A percentile compares a stretch with the other conserved stretches of the same genome.
phyloP scores from a whole-genome alignment of 2,113 vertebrate species.

The Nothobranchius furzeri region DNA sequence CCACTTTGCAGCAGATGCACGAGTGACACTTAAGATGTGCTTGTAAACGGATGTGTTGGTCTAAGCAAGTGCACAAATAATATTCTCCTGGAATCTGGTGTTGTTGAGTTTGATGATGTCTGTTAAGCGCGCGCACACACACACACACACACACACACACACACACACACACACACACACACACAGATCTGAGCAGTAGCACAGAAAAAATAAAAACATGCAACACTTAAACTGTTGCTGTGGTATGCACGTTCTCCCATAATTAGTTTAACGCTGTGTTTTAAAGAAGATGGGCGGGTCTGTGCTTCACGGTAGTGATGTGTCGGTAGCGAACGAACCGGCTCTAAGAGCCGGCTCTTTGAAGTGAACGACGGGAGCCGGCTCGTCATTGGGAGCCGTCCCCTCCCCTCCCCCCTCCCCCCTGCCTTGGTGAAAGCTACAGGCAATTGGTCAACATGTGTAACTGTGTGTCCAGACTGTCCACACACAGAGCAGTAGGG shows the following conservation, averaged over 20 bases:
- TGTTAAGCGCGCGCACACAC: neutral
- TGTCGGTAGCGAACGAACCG: no score
- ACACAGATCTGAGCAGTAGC: slow-evolving; percentile 34
- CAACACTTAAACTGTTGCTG: slow-evolving; percentile 42
- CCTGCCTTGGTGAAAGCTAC: no score
- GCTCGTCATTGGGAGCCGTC: no score
- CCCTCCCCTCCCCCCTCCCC: no score
- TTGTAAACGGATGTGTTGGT: slow-evolving; percentile 28
- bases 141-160: neutral
- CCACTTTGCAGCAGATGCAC: slow-evolving; percentile 38
- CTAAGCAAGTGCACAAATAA: slow-evolving; percentile 29
- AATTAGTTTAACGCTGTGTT: slow-evolving; percentile 39
- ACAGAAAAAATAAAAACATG: slow-evolving; percentile 67
- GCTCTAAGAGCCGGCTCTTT: no score
- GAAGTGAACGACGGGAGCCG: no score
- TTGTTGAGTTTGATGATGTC: slow-evolving; percentile 18
- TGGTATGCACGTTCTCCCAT: slow-evolving; percentile 20
- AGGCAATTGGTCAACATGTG: no score
- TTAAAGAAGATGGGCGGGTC: slow-evolving; percentile 34
- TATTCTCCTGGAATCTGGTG: slow-evolving; percentile 14
- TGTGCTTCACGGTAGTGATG: slow-evolving; percentile 56
- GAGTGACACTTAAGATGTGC: slow-evolving; percentile 59
- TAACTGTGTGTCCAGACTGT: no score
- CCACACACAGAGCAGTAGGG: no score
- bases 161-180: neutral